Percentiles rank a stretch among this genome's conserved stretches.
These are phyloP conservation scores for Lamellibrachia luymesi DNA, from an alignment of 1,140 invertebrate species.

Conservation along the genomic window DNA sequence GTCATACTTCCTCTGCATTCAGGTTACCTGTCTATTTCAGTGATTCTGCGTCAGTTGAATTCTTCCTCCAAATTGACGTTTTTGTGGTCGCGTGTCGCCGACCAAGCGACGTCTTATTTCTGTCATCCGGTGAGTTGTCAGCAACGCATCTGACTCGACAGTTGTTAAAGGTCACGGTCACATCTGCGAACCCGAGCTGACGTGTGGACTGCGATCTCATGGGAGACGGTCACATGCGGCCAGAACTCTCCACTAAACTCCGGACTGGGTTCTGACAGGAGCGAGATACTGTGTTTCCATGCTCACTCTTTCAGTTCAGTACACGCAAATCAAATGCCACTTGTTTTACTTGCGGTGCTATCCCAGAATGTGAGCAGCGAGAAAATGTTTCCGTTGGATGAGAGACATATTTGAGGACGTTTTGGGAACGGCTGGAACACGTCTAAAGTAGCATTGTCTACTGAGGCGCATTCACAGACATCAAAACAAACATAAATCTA, in stretches of 20 bases:
- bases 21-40: not conserved
- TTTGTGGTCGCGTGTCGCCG: not conserved
- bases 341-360: too few relatives aligned
- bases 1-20: not conserved
- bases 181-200: not conserved
- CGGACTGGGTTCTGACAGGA: too few relatives aligned
- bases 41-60: not conserved
- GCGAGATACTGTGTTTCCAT: not conserved
- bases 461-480: too few relatives aligned
- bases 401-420: too few relatives aligned
- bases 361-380: too few relatives aligned
- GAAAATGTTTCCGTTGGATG: too few relatives aligned
- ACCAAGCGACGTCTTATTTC: not conserved
- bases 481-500: too few relatives aligned
- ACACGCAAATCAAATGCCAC: too few relatives aligned
- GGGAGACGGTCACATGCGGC: not conserved
- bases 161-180: not conserved
- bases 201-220: not conserved
- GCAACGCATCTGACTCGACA: not conserved
- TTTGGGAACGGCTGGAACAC: too few relatives aligned
- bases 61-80: not conserved
- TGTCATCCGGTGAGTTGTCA: not conserved
- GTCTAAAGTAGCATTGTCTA: too few relatives aligned
- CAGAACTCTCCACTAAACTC: not conserved
- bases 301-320: too few relatives aligned